Base-by-base conservation (phyloP, 2,797 vertebrate species). In the Rhincodon typus region DNA sequence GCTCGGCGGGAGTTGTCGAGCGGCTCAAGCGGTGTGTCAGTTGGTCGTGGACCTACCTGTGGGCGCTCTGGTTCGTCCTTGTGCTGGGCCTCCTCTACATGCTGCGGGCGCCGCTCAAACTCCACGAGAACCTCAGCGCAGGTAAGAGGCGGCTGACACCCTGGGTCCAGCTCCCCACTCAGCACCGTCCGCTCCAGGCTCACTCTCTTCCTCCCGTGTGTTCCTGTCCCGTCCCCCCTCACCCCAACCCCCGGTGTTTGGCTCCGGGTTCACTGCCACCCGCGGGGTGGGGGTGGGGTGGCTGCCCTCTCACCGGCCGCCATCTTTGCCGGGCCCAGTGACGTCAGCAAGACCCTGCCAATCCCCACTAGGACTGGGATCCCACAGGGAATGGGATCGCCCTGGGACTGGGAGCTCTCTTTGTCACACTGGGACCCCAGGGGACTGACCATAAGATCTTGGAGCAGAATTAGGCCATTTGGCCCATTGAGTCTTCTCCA, bases 21-120 rank as follows among this genome's bases (percentile, higher is more conserved):
- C 98, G 98, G 97, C 96, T 98, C 97, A 98, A 98, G 97, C 98
- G 97, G 95, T 98, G 97, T 98, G 97, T 97, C 94, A 98, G 97
- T 50, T 98, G 98, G 98, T 98, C 98, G 95, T 98, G 98, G 96
- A 98, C 98, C 1, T 99, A 99, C 97, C 97, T 98, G 93, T 99
- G 98, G 96, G 97, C 98, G 95, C 96, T 99, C 67, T 98, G 97
- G 97, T 97, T 98, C 96, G 97, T 98, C 97, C 98, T 97, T 97
- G 98, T 98, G 96, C 97, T 99, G 88, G 98, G 98, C 86, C 98
- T 99, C 96, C 97, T 99, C 12, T 99, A 99, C 97, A 98, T 98
- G 5, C 97, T 99, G 97, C 97, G 99, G 97, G 98, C 98, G 96
- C 98, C 99, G 96, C 97, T 99, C 96, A 98, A 98, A 96, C 97